A percentile compares a stretch with the other conserved stretches of the same genome.
Conservation (phyloP, 37 sponge, comb jelly and placozoan species). For the Beroe forskalii region DNA sequence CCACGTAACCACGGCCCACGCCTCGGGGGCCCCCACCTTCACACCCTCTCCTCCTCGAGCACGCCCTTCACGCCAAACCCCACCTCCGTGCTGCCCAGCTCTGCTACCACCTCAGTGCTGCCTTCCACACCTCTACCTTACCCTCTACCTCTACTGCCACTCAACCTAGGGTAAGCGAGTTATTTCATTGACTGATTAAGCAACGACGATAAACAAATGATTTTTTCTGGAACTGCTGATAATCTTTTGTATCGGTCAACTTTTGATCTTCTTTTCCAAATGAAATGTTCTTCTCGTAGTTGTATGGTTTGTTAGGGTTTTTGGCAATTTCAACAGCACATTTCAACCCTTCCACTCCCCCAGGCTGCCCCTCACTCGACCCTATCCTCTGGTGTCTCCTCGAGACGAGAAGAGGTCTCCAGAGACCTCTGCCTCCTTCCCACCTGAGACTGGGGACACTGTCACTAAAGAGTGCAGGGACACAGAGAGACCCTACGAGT, state of each 20-base stretch:
- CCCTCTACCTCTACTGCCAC: slow-evolving; percentile 47
- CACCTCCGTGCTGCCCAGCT: not conserved
- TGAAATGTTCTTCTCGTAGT: too few relatives aligned
- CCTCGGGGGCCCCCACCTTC: not conserved
- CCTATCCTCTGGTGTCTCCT: slow-evolving; percentile 30
- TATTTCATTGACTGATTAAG: too few relatives aligned
- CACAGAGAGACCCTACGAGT: slow-evolving; percentile 59
- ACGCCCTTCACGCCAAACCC: not conserved
- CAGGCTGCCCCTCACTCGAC: slow-evolving; percentile 20
- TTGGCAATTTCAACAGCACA: too few relatives aligned
- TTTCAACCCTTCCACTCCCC: too few relatives aligned
- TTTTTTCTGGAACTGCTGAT: too few relatives aligned
- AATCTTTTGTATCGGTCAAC: too few relatives aligned
- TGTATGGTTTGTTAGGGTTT: too few relatives aligned
- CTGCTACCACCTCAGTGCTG: not conserved
- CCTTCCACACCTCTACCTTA: not conserved
- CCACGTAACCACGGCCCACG: slow-evolving; percentile 50
- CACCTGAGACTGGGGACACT: not conserved
- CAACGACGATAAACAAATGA: too few relatives aligned
- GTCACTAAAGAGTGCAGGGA: slow-evolving; percentile 40
- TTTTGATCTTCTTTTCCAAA: too few relatives aligned
- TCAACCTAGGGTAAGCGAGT: slow-evolving; percentile 12
- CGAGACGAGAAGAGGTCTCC: slow-evolving; percentile 32
- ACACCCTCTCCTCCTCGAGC: not conserved
- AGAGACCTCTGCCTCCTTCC: not conserved